These are phyloP conservation scores for Melanaphis sacchari DNA, from an alignment of 1,140 invertebrate genomes.

Conservation along the genomic window DNA sequence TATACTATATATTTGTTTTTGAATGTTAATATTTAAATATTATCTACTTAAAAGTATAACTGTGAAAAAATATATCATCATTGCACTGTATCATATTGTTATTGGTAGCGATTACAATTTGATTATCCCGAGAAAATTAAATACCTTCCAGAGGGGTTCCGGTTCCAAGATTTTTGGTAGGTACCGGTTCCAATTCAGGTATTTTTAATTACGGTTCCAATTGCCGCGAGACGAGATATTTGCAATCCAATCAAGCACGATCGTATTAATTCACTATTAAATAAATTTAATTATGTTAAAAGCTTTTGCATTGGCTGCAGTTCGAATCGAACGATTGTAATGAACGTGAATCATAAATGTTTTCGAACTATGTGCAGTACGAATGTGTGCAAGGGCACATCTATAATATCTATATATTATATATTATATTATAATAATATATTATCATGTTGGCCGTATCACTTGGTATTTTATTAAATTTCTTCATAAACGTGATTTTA, in stretches of 20 bases:
- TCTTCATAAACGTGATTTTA: background rate
- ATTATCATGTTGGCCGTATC: background rate
- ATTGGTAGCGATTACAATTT: background rate
- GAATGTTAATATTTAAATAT: too few species aligned
- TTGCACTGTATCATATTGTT: too few species aligned
- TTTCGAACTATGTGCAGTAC: background rate
- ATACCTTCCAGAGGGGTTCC: too few species aligned
- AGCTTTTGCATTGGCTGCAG: background rate
- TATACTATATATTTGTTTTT: too few species aligned
- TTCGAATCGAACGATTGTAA: background rate
- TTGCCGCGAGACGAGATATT: background rate
- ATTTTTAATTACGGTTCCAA: background rate
- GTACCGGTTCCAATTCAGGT: background rate
- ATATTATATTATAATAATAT: background rate
- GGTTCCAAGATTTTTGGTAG: background rate
- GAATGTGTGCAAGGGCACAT: background rate
- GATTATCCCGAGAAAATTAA: background rate
- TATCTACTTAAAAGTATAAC: too few species aligned
- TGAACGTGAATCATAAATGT: background rate
- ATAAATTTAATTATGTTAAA: background rate
- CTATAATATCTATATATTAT: background rate
- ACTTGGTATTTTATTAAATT: constrained; percentile 7
- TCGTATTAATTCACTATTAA: background rate
- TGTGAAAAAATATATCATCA: too few species aligned
- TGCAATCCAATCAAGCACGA: background rate